These are phyloP conservation scores for Echinarachnius parma DNA, from an alignment of 53 echinoderm and acorn worm species.

Conservation along the genomic window DNA sequence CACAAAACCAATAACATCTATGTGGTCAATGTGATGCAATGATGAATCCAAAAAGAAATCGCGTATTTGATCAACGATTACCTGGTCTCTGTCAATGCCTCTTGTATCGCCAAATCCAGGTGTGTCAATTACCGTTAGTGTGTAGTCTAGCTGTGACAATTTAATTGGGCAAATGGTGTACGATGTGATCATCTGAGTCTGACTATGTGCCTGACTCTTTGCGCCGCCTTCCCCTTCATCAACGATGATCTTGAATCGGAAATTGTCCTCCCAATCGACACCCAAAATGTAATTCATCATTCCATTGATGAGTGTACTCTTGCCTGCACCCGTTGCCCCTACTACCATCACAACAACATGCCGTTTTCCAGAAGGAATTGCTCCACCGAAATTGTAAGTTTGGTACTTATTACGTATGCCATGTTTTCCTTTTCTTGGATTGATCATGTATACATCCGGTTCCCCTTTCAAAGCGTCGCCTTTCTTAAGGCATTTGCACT, in stretches of 20 bases:
- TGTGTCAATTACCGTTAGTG: too few relatives aligned
- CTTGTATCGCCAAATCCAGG: too few relatives aligned
- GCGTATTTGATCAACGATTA: conserved; percentile 57
- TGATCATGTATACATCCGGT: conserved; percentile 15
- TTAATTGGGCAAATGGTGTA: too few relatives aligned
- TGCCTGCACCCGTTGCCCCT: conserved; percentile 72
- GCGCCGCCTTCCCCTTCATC: conserved; percentile 12
- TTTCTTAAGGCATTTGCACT: not conserved
- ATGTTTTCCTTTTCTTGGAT: not conserved
- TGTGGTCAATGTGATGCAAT: too few relatives aligned
- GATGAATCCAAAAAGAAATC: too few relatives aligned
- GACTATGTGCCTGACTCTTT: conserved; percentile 49
- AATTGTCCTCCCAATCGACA: conserved; percentile 56
- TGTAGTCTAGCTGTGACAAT: too few relatives aligned
- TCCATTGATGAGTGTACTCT: conserved; percentile 65
- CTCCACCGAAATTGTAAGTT: conserved; percentile 21
- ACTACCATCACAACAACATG: conserved; percentile 59
- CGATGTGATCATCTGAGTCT: conserved; percentile 52
- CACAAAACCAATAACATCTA: too few relatives aligned
- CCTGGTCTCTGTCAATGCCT: conserved; percentile 62
- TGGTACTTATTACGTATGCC: conserved; percentile 13
- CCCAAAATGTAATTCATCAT: conserved; percentile 59
- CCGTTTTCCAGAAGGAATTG: conserved; percentile 7
- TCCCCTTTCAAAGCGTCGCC: conserved; percentile 31
- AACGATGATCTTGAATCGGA: conserved; percentile 53